These are phyloP conservation scores for Odocoileus virginianus DNA, from an alignment of 2,113 vertebrate species.

Conservation along the genomic window DNA sequence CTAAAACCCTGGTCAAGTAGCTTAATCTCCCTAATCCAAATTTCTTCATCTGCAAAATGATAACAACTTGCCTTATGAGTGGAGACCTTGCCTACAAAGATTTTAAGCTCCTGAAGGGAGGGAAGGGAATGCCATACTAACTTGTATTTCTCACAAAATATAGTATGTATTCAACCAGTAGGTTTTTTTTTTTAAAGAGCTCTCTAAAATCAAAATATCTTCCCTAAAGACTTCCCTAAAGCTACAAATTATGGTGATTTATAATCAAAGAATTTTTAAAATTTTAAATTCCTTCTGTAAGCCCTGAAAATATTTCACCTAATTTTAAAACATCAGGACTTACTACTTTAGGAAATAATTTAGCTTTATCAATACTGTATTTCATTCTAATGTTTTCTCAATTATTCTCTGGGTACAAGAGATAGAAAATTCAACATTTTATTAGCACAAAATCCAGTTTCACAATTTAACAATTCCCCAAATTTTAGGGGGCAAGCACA, in stretches of 20 bases:
- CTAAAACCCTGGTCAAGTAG: neutral
- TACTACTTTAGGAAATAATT: neutral
- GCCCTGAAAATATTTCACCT: neutral
- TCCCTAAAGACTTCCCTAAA: neutral
- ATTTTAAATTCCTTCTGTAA: neutral
- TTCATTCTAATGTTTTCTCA: conserved; percentile 8
- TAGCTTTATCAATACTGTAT: neutral
- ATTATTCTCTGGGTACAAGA: neutral
- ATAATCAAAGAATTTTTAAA: neutral
- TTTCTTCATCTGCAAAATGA: neutral
- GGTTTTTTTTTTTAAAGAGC: neutral
- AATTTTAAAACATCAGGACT: neutral
- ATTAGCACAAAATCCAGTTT: neutral
- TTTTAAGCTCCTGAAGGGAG: neutral
- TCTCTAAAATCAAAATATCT: neutral
- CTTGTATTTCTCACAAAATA: neutral
- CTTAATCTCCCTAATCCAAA: neutral
- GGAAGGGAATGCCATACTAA: neutral
- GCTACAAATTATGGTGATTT: neutral
- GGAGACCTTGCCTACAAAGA: neutral
- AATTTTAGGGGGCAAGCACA: neutral
- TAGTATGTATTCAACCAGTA: neutral
- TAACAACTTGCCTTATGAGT: neutral
- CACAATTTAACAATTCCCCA: neutral
- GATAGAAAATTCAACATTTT: neutral